phyloP scores from a whole-genome alignment of 1,140 invertebrate species.

The Phenacoccus solenopsis region DNA sequence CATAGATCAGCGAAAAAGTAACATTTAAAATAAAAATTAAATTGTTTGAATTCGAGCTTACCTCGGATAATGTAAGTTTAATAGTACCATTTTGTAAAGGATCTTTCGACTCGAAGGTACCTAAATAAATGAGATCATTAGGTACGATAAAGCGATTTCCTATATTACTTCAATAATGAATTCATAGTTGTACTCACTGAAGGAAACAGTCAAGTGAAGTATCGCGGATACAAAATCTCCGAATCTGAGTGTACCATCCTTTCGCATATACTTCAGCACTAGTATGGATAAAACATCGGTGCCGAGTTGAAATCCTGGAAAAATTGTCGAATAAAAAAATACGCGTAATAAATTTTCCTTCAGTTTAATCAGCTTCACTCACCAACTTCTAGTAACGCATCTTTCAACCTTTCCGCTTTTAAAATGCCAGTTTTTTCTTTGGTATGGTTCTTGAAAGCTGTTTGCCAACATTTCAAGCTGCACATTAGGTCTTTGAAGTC shows the following conservation, averaged over 20 bases:
- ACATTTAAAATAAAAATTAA: not conserved
- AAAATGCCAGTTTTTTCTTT: conserved; percentile 83
- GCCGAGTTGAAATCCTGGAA: conserved; percentile 63
- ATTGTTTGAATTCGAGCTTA: conserved; percentile 32
- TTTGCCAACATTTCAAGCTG: conserved; percentile 82
- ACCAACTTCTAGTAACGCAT: conserved; percentile 72
- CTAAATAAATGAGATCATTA: conserved; percentile 37
- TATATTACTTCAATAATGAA: not conserved
- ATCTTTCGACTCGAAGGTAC: conserved; percentile 67
- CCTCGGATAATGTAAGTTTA: conserved; percentile 65
- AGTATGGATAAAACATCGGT: conserved; percentile 69
- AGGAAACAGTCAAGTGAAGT: conserved; percentile 73
- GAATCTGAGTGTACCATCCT: conserved; percentile 83
- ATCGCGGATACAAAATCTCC: conserved; percentile 85
- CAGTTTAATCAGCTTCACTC: conserved; percentile 25
- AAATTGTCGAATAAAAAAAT: no score
- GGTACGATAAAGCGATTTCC: not conserved
- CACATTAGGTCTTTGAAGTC: conserved; percentile 89
- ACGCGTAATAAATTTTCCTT: no score
- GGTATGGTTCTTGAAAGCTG: conserved; percentile 78
- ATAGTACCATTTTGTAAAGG: conserved; percentile 67
- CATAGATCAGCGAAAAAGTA: not conserved
- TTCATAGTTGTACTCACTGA: conserved; percentile 47
- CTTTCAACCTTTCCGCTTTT: conserved; percentile 69
- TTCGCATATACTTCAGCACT: conserved; percentile 77